phyloP scores from a whole-genome alignment of 2,888 invertebrate genomes.

The Hemicrepidius hirtus region DNA sequence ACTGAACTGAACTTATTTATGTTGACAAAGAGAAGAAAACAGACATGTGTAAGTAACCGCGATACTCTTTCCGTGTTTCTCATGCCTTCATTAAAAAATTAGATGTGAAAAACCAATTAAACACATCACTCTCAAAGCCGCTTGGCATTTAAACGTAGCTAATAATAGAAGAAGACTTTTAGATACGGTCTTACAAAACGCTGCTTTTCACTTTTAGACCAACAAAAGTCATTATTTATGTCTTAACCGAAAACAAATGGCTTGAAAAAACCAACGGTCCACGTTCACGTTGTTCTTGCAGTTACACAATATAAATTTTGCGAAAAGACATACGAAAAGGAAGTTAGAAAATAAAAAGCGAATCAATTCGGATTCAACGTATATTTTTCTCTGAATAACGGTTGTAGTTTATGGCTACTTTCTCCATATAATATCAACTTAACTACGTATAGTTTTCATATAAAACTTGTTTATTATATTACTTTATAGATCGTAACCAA shows the following conservation, averaged over 20 bases:
- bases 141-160: constrained; percentile 25
- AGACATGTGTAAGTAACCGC: constrained; percentile 23
- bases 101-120: constrained; percentile 43
- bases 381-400: constrained; percentile 20
- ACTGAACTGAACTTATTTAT: constrained; percentile 18
- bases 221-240: constrained; percentile 29
- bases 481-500: constrained; percentile 34
- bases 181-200: background rate
- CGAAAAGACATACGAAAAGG: constrained; percentile 8
- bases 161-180: constrained; percentile 37
- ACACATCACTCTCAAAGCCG: constrained; percentile 33
- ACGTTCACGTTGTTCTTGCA: constrained; percentile 19
- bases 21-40: constrained; percentile 12
- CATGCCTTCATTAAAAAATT: constrained; percentile 40
- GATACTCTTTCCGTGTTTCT: constrained; percentile 10
- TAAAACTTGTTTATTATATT: constrained; percentile 36
- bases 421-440: constrained; percentile 30
- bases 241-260: constrained; percentile 28
- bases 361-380: constrained; percentile 26
- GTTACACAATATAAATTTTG: constrained; percentile 36
- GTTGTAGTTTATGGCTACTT: constrained; percentile 25
- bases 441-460: constrained; percentile 35
- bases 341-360: constrained; percentile 26
- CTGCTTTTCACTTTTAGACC: constrained; percentile 25
- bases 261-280: constrained; percentile 8